Percentiles rank a stretch among this genome's conserved stretches.
Evolutionary conservation across 2,797 vertebrate genomes (phyloP).

Genomic region (Antennarius maculatus): DNA sequence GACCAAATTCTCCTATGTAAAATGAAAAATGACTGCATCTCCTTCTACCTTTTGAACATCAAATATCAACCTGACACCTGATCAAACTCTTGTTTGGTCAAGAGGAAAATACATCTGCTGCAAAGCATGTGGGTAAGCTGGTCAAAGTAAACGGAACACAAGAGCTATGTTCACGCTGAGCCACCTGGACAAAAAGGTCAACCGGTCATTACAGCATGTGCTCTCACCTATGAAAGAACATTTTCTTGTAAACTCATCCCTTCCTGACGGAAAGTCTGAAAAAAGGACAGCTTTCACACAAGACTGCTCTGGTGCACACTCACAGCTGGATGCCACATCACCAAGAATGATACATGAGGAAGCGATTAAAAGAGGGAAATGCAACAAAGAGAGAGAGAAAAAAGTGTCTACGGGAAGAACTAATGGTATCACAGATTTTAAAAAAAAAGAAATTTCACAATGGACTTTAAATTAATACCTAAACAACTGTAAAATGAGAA

Average conservation of each 20-base stretch:
- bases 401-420: neutral
- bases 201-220: slow-evolving; percentile 32
- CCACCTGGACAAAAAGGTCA: slow-evolving; percentile 55
- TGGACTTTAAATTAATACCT: no score
- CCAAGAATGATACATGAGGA: slow-evolving; percentile 37
- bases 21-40: neutral
- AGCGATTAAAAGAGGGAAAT: neutral
- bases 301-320: slow-evolving; percentile 64
- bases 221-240: slow-evolving; percentile 43
- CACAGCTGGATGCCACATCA: slow-evolving; percentile 73
- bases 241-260: slow-evolving; percentile 36
- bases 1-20: neutral
- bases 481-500: no score
- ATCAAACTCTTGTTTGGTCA: slow-evolving; percentile 10
- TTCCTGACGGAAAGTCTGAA: slow-evolving; percentile 60
- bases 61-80: slow-evolving; percentile 9
- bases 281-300: slow-evolving; percentile 65
- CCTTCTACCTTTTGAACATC: slow-evolving; percentile 38
- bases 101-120: slow-evolving; percentile 22
- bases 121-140: neutral
- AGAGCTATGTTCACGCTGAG: slow-evolving; percentile 28
- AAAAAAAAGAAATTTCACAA: no score
- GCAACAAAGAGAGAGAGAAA: neutral
- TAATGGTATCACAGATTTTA: neutral
- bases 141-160: slow-evolving; percentile 41